phyloP scores from a whole-genome alignment of 2,113 vertebrate genomes.

The Clarias batrachus region DNA sequence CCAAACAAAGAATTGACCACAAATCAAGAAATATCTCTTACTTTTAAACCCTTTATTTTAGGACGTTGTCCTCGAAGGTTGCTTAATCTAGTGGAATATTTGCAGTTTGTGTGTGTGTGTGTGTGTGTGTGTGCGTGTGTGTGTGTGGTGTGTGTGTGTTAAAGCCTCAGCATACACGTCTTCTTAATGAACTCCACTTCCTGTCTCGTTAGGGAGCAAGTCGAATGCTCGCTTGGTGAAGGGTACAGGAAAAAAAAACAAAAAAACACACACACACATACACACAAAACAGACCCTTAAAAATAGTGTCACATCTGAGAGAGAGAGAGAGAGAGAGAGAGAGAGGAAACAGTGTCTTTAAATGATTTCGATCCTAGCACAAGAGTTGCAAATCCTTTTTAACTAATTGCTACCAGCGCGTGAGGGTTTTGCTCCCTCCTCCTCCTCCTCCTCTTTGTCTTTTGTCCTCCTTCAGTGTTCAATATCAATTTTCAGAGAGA shows the following conservation, averaged over 20 bases:
- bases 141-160: constrained; percentile 10
- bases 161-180: constrained; percentile 15
- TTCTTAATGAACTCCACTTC: constrained; percentile 39
- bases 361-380: constrained; percentile 89
- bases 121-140: neutral
- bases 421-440: constrained; percentile 80
- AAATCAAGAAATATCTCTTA: neutral
- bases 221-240: neutral
- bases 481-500: constrained; percentile 99
- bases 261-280: neutral
- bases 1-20: neutral
- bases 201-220: constrained; percentile 24
- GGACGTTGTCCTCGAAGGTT: neutral
- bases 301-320: neutral
- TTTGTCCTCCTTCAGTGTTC: constrained; percentile 79
- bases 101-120: constrained; percentile 22
- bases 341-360: constrained; percentile 72
- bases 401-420: constrained; percentile 99
- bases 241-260: neutral
- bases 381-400: constrained; percentile 96
- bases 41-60: too few relatives aligned
- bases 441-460: constrained; percentile 63
- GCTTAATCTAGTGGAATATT: constrained; percentile 61
- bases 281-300: neutral
- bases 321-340: constrained; percentile 36